phyloP scores from a whole-genome alignment of 2,113 vertebrate genomes.

The Erythrocercus mccallii region DNA sequence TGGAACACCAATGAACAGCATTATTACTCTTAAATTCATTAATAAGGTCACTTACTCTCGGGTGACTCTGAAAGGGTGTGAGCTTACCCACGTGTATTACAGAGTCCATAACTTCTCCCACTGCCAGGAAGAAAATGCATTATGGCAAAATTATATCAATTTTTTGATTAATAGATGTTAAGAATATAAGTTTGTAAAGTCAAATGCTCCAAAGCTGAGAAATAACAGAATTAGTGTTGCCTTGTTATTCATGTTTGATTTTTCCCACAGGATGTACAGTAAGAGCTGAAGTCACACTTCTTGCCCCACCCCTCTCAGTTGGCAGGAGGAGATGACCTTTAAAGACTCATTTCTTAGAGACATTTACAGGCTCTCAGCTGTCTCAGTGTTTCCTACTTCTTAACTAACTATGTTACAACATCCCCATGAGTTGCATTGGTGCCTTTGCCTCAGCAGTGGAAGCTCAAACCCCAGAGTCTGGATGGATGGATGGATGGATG shows the following conservation, averaged over 20 bases:
- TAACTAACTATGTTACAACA: background rate
- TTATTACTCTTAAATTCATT: background rate
- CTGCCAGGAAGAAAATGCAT: background rate
- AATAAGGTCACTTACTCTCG: background rate
- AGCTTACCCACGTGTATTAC: background rate
- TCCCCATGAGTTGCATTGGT: background rate
- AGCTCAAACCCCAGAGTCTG: background rate
- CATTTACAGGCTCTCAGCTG: background rate
- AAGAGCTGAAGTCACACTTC: background rate
- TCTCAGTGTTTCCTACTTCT: background rate
- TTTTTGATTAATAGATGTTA: background rate
- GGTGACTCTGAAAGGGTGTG: background rate
- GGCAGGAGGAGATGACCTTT: background rate
- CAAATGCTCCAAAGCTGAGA: background rate
- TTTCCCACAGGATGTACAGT: background rate
- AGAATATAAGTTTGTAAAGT: background rate
- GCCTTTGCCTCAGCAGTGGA: background rate
- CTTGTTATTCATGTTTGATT: background rate
- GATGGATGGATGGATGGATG: background rate
- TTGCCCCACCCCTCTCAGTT: background rate
- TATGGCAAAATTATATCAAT: background rate
- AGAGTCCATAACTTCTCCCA: background rate
- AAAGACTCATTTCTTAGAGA: background rate
- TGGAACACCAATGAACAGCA: background rate
- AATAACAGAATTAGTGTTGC: background rate